Percentiles rank a stretch among this genome's conserved stretches.
Evolutionary conservation across 1,140 invertebrate species (phyloP).

Genomic region (Temnothorax nylanderi): DNA sequence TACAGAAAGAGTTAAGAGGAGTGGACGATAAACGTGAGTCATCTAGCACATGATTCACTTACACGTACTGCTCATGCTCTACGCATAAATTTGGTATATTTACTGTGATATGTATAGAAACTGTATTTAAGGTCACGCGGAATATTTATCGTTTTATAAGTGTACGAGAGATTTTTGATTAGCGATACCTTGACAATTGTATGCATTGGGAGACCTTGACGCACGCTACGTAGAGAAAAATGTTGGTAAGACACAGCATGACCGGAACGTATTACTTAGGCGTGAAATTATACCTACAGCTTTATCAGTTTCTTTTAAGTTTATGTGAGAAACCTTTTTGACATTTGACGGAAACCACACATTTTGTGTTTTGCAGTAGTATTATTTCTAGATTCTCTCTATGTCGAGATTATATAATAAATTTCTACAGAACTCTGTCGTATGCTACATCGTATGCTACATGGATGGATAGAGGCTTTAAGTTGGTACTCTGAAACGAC

Average conservation of each 20-base stretch:
- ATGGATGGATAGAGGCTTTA: neutral
- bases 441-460: neutral
- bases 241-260: constrained; percentile 26
- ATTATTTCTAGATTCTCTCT: constrained; percentile 17
- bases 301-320: constrained; percentile 42
- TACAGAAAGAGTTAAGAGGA: constrained; percentile 1
- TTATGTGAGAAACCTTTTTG: neutral
- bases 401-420: neutral
- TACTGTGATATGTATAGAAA: constrained; percentile 71
- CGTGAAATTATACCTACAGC: neutral
- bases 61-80: constrained; percentile 5
- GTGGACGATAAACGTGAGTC: neutral
- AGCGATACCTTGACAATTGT: constrained; percentile 21
- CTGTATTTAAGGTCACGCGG: constrained; percentile 31
- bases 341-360: neutral
- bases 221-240: constrained; percentile 24
- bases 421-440: constrained; percentile 7
- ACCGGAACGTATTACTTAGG: neutral
- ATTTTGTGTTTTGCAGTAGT: neutral
- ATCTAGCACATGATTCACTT: constrained; percentile 22
- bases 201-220: constrained; percentile 7
- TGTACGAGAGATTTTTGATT: constrained; percentile 21
- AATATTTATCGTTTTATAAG: constrained; percentile 49
- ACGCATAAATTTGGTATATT: constrained; percentile 47
- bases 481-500: constrained; percentile 30